phyloP scores from a whole-genome alignment of 92 coral and sea anemone genomes.

The Porites lobata region DNA sequence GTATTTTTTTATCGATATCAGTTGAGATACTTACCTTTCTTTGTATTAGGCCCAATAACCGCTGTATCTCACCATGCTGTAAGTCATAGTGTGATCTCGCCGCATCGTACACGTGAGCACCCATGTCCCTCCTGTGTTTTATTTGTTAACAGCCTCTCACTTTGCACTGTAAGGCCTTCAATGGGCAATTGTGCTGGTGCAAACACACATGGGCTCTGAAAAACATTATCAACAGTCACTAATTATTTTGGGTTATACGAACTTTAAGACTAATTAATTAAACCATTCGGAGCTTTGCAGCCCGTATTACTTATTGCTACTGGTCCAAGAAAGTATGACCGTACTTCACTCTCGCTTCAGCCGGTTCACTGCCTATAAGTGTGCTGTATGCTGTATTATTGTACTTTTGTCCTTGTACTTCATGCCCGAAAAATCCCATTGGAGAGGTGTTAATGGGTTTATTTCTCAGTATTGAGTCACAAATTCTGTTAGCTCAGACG shows the following conservation, averaged over 20 bases:
- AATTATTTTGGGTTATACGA: slow-evolving; percentile 11
- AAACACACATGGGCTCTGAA: slow-evolving; percentile 25
- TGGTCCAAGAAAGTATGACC: too few species aligned
- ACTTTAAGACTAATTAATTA: neutral
- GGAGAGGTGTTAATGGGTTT: slow-evolving; percentile 11
- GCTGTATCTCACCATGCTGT: slow-evolving; percentile 31
- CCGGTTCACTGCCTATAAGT: too few species aligned
- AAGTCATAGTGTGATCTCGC: slow-evolving; percentile 26
- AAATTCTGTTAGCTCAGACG: too few species aligned
- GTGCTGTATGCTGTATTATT: too few species aligned
- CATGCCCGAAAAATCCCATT: slow-evolving; percentile 16
- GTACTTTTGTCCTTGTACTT: neutral
- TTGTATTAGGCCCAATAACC: slow-evolving; percentile 8
- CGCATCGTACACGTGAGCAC: slow-evolving; percentile 9
- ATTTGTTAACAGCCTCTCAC: slow-evolving; percentile 19
- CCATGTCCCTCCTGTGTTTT: slow-evolving; percentile 2
- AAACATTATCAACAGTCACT: slow-evolving; percentile 4
- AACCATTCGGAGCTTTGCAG: too few species aligned
- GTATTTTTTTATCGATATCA: neutral
- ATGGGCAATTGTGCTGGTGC: slow-evolving; percentile 12
- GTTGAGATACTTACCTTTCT: slow-evolving; percentile 6
- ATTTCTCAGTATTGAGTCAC: neutral
- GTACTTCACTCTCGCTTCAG: too few species aligned
- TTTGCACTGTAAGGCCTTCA: slow-evolving; percentile 12
- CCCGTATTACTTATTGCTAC: too few species aligned